Percentiles rank a stretch among this genome's conserved stretches.
phyloP scores from a whole-genome alignment of 2,888 invertebrate species.

The Drosophila algonquin region DNA sequence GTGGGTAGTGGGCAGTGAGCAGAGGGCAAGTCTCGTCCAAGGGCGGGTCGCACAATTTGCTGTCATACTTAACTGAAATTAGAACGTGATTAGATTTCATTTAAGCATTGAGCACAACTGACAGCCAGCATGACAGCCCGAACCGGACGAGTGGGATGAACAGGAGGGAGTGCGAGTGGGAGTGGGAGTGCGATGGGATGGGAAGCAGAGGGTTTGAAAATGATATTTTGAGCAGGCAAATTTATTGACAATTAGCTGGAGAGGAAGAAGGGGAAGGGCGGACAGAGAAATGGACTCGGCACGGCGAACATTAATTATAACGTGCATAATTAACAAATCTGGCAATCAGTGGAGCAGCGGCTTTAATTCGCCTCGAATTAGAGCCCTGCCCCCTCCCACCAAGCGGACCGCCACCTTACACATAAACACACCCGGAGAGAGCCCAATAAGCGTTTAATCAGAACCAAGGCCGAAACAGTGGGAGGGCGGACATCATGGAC shows the following conservation, averaged over 20 bases:
- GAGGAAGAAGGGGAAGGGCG: constrained; percentile 13
- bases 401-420: constrained; percentile 16
- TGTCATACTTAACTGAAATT: constrained; percentile 75
- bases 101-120: constrained; percentile 72
- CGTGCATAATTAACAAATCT: constrained; percentile 77
- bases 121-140: constrained; percentile 68
- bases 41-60: constrained; percentile 50
- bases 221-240: constrained; percentile 73
- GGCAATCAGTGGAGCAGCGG: constrained; percentile 48
- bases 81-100: constrained; percentile 80
- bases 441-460: constrained; percentile 52
- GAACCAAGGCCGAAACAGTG: constrained; percentile 35
- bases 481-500: not conserved
- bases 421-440: constrained; percentile 11
- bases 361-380: constrained; percentile 47
- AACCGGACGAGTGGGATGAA: not conserved
- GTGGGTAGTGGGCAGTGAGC: not conserved
- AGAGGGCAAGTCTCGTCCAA: not conserved
- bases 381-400: not conserved
- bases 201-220: constrained; percentile 48
- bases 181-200: not conserved
- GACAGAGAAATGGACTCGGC: constrained; percentile 5
- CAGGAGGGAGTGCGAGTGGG: not conserved
- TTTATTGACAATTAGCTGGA: constrained; percentile 73
- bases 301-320: constrained; percentile 67